Evolutionary conservation across 2,888 invertebrate species (phyloP).

Genomic region (Drosophila yooni): DNA sequence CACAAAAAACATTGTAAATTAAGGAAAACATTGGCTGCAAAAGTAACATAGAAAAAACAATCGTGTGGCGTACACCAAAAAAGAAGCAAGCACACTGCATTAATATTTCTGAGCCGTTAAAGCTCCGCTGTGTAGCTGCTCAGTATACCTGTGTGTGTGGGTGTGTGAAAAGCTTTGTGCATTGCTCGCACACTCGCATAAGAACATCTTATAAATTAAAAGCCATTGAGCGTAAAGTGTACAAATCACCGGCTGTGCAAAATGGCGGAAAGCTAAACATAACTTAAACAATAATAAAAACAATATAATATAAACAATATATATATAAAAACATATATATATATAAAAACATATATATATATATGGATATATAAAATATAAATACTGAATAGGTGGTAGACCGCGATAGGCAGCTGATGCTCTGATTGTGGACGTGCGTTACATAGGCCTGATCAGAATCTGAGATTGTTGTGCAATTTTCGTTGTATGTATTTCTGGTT

Average conservation of each 20-base stretch:
- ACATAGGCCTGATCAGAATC: slow-evolving; percentile 41
- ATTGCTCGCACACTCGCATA: slow-evolving; percentile 20
- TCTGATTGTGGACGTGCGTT: slow-evolving; percentile 30
- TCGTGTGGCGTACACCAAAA: slow-evolving; percentile 28
- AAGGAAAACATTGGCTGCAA: slow-evolving; percentile 48
- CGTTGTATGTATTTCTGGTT: neutral
- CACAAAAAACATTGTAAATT: slow-evolving; percentile 48
- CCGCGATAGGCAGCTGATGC: slow-evolving; percentile 23
- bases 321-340: slow-evolving; percentile 8
- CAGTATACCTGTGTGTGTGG: neutral
- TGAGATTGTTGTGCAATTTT: slow-evolving; percentile 40
- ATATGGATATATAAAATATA: neutral
- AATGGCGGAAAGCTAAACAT: slow-evolving; percentile 45
- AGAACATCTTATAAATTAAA: slow-evolving; percentile 36
- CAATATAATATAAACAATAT: neutral
- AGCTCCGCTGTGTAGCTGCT: neutral
- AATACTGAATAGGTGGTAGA: slow-evolving; percentile 2
- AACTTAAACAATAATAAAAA: slow-evolving; percentile 34
- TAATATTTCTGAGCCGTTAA: slow-evolving; percentile 24
- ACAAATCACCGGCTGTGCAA: slow-evolving; percentile 53
- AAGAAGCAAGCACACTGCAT: slow-evolving; percentile 18
- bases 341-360: neutral
- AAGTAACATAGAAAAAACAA: slow-evolving; percentile 53
- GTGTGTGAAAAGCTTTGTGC: slow-evolving; percentile 21
- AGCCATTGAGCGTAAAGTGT: slow-evolving; percentile 51